Base-by-base conservation (phyloP, 2,888 invertebrate genomes). In the Conchocele bisecta region DNA sequence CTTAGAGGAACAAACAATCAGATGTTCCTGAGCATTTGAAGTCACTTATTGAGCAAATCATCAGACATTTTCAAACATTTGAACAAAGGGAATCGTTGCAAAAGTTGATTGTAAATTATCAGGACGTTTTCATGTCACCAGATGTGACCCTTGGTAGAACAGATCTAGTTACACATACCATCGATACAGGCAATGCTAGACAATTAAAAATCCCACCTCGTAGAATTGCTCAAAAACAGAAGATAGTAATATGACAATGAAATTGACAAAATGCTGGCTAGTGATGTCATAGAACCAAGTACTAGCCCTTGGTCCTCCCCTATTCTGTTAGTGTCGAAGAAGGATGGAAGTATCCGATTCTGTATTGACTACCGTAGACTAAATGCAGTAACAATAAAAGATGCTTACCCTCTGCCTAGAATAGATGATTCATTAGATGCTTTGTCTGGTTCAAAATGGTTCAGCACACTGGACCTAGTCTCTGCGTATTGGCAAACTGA, bases 401-500 rank as follows among this genome's bases (percentile, higher is more conserved):
- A 74, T 28, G 54, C 68, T 0, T 48, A 51, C 4, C 74, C 79
- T 6, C 35, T 76, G 4, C 76, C 75, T 2, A 44, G 63, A 11
- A 72, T 78, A 11, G 48, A 58, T 44, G 60, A 75, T 33, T 50
- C 59, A 11, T 29, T 78, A 0, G 61, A 72, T 37, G 29, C 24
- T n/a, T 24, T 78, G 5, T 39, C 33, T 20, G 72, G 75, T n/a
- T 50, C 64, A 5, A 29, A 46, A 13, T 72, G 66, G 69, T 79
- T 79, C 39, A 41, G 41, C 2, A 31, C 54, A 6, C 42, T 71
- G 6, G 78, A 75, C 31, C 61, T 63, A 31, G 64, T 57, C 4
- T 57, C 58, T 17, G 77, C 64, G 4, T 74, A 74, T 53, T 67
- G 66, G 26, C 77, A 74, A 37, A 64, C 66, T 4, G 66, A 66